Conservation (phyloP, 30 jellyfish, hydroid and myxozoan genomes). For the Kudoa iwatai region DNA sequence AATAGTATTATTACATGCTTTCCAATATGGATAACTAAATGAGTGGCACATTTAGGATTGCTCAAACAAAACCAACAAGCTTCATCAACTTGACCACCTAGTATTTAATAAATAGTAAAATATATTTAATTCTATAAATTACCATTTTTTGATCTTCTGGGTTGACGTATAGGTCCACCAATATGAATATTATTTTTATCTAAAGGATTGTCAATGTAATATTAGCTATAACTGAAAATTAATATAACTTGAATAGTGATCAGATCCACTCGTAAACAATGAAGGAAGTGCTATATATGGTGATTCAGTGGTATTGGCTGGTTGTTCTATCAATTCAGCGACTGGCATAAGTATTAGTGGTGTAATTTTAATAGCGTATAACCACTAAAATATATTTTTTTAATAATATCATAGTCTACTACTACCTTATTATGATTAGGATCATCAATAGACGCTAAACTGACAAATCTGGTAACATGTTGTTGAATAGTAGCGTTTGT, state of each 20-base stretch:
- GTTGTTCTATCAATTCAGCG: conserved; percentile 31
- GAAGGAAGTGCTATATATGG: no score
- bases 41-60: conserved; percentile 31
- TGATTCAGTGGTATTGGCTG: conserved; percentile 33
- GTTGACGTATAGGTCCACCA: no score
- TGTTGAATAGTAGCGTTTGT: conserved; percentile 18
- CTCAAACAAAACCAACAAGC: conserved; percentile 90
- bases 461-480: conserved; percentile 40
- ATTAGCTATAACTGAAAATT: no score
- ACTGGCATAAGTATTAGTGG: conserved; percentile 11
- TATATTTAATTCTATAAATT: no score
- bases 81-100: no score
- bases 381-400: conserved; percentile 5
- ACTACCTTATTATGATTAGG: conserved; percentile 18
- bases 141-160: no score
- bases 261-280: no score
- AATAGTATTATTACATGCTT: conserved; percentile 21
- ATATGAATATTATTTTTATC: no score
- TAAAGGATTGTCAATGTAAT: no score
- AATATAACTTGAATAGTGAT: no score
- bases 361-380: conserved; percentile 26
- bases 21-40: conserved; percentile 46
- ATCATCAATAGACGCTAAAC: conserved; percentile 33
- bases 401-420: neutral
- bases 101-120: no score